Evolutionary conservation across 2,797 vertebrate species (phyloP).

Genomic region (Geotrypetes seraphini): DNA sequence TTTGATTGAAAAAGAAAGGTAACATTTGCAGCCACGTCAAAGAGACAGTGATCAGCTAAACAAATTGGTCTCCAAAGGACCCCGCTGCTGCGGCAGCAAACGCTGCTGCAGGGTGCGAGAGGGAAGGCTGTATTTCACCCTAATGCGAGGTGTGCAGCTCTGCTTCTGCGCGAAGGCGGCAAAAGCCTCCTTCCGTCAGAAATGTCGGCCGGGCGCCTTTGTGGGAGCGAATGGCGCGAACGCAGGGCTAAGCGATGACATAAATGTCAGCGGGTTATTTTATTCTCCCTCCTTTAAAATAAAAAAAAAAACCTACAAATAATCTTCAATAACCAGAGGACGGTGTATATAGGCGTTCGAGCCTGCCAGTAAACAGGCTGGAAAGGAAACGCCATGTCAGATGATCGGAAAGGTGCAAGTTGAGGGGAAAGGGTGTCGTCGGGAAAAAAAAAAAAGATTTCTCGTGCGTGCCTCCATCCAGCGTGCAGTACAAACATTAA

Average conservation of each 20-base stretch:
- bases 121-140: constrained; percentile 65
- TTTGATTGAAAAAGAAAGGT: constrained; percentile 90
- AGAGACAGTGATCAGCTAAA: constrained; percentile 80
- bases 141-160: constrained; percentile 45
- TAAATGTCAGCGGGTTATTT: not conserved
- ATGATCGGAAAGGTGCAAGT: constrained; percentile 34
- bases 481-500: constrained; percentile 38
- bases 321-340: constrained; percentile 4
- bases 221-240: constrained; percentile 29
- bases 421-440: constrained; percentile 22
- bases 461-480: constrained; percentile 29
- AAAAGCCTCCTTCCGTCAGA: constrained; percentile 30
- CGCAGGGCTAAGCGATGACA: constrained; percentile 11
- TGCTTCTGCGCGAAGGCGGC: constrained; percentile 37
- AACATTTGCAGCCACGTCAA: constrained; percentile 86
- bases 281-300: constrained; percentile 1
- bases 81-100: constrained; percentile 69
- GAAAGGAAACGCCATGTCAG: constrained; percentile 16
- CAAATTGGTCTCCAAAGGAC: constrained; percentile 86
- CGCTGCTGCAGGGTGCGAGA: constrained; percentile 57
- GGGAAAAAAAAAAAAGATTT: constrained; percentile 26
- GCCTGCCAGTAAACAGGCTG: not conserved
- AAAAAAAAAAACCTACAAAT: not conserved
- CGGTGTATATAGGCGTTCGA: constrained; percentile 2
- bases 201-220: constrained; percentile 37